phyloP scores from a whole-genome alignment of 2,113 vertebrate species.

The Meles meles region DNA sequence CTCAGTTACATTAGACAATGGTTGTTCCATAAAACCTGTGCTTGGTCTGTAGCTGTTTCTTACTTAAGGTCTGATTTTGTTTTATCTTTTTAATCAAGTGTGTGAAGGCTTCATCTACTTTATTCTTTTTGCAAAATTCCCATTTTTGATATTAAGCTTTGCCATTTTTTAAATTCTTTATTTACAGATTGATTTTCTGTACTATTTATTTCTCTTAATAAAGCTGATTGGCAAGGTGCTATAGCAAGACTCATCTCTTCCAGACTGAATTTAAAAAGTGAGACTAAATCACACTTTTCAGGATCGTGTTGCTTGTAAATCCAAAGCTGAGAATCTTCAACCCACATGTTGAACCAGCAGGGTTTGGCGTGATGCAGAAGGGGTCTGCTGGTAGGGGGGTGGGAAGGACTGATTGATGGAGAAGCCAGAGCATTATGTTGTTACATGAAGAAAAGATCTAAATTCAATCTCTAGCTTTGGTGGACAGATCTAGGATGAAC shows the following conservation, averaged over 20 bases:
- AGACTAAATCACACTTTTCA: neutral
- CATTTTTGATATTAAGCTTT: neutral
- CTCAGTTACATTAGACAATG: neutral
- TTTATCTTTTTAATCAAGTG: neutral
- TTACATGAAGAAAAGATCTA: neutral
- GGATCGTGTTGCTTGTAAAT: neutral
- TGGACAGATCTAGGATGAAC: neutral
- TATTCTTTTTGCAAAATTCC: neutral
- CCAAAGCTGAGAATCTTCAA: neutral
- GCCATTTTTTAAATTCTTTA: neutral
- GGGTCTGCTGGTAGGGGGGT: accelerated
- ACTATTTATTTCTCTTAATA: neutral
- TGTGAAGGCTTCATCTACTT: neutral
- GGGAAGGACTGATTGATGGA: neutral
- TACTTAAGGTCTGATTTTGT: neutral
- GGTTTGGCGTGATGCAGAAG: too few species aligned
- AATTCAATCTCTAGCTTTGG: neutral
- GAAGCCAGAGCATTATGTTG: accelerated
- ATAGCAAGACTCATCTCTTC: neutral
- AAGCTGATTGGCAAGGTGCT: neutral
- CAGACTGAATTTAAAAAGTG: neutral
- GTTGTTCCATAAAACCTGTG: neutral
- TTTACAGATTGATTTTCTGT: neutral
- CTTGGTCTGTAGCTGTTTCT: neutral
- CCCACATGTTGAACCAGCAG: neutral